A percentile compares a stretch with the other conserved stretches of the same genome.
Conservation (phyloP, 2,888 invertebrate genomes). For the Dryocosmus kuriphilus region DNA sequence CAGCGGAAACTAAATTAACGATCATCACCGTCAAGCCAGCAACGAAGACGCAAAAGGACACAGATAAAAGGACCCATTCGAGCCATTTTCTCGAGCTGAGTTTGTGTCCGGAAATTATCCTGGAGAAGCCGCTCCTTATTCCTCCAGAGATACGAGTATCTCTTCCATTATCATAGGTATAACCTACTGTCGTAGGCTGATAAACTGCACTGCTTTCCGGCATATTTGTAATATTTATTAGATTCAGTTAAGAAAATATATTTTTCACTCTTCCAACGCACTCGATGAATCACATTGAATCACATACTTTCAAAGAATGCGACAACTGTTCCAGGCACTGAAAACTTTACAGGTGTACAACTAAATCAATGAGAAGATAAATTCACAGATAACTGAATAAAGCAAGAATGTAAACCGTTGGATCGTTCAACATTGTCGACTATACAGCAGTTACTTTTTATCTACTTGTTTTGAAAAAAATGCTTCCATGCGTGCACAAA, state of each 20-base stretch:
- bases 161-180: constrained; percentile 72
- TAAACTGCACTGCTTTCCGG: constrained; percentile 76
- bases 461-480: not conserved
- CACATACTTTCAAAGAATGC: constrained; percentile 9
- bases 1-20: constrained; percentile 67
- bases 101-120: constrained; percentile 74
- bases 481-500: not conserved
- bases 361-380: constrained; percentile 29
- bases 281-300: constrained; percentile 21
- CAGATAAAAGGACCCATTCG: constrained; percentile 73
- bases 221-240: constrained; percentile 60
- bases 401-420: not conserved
- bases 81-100: constrained; percentile 73
- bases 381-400: constrained; percentile 16
- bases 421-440: not conserved
- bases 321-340: constrained; percentile 17
- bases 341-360: constrained; percentile 32
- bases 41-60: constrained; percentile 70
- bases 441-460: not conserved
- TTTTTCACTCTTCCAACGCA: not conserved
- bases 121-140: constrained; percentile 69
- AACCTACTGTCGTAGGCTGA: constrained; percentile 76
- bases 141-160: constrained; percentile 66
- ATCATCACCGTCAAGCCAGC: constrained; percentile 72
- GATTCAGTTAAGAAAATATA: constrained; percentile 1